Evolutionary conservation across 2,797 vertebrate genomes (phyloP).

Genomic region (Pangasius larnaudii): DNA sequence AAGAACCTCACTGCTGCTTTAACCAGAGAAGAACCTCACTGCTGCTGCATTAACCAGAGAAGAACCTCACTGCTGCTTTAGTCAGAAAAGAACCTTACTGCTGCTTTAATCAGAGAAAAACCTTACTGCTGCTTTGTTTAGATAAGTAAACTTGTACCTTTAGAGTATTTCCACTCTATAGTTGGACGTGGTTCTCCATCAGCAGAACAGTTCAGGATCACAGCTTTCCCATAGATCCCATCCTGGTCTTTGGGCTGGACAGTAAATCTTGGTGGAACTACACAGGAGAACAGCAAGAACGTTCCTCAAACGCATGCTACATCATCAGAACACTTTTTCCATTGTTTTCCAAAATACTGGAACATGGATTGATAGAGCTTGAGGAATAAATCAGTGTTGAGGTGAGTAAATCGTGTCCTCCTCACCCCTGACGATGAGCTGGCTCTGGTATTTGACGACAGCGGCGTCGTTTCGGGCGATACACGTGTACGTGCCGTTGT

Average conservation of each 20-base stretch:
- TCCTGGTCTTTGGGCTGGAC: constrained; percentile 97
- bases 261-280: constrained; percentile 97
- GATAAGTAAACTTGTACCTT: constrained; percentile 79
- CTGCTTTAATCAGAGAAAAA: background rate
- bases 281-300: constrained; percentile 40
- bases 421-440: constrained; percentile 94
- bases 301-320: constrained; percentile 1
- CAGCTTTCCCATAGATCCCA: constrained; percentile 95
- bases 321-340: background rate
- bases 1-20: background rate
- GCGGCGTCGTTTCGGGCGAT: constrained; percentile 94
- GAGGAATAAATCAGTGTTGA: no score
- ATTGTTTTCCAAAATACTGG: background rate
- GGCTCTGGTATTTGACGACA: constrained; percentile 93
- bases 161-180: constrained; percentile 98
- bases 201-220: constrained; percentile 96
- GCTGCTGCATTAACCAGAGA: background rate
- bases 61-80: background rate
- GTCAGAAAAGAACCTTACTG: background rate
- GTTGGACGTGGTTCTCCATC: constrained; percentile 95
- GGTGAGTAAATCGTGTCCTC: background rate
- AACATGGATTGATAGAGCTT: no score
- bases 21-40: background rate
- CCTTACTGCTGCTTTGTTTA: background rate
- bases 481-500: constrained; percentile 98